Evolutionary conservation across 2,113 vertebrate genomes (phyloP), one percentile per base, ranked within the genome.

Genomic region (Rhinoderma darwinii): DNA sequence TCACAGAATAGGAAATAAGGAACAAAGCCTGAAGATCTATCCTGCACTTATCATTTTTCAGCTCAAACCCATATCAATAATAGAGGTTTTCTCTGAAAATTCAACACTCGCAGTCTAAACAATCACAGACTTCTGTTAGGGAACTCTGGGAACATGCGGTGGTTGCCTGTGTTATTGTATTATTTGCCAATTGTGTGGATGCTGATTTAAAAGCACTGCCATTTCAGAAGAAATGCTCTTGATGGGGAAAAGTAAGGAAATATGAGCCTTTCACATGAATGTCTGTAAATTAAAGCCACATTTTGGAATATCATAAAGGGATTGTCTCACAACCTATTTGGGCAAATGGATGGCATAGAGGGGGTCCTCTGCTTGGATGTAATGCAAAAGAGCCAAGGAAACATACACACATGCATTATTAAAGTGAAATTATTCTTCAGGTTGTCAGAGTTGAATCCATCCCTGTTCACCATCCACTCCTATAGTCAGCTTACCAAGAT

Each of bases 11-110:
- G 54, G 37, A 81, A 83, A 51, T 51, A 70, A 47, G 20, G 30
- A 39, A 51, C 66, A 83, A 66, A 51, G 66, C 32, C 32, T 39
- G 66, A 43, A 51, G 27, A 70, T 47, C 61, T 83, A 10, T 70
- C n/a, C 59, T 50, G 43, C 37, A 83, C 56, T 84, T 84, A 74
- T 84, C 47, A 84, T 84, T 84, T 84, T n/a, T 37, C 66, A 59
- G 68, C 83, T 56, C 32, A 61, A 70, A 74, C 75, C 47, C 32
- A 72, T 83, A 83, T 73, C 82, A 83, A 72, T 74, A 75, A 84
- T 74, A 84, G 35, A 74, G 47, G 70, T 84, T 84, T 51, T 84
- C 50, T 74, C 35, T 43, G 83, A 74, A 73, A 84, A 59, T 84
- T 44, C 37, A 27, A 41, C 30, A 56, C 70, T 84, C 12, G 22